These are phyloP conservation scores for Phrynocephalus guinanensis DNA, from an alignment of 2,797 vertebrate species.

Conservation along the genomic window DNA sequence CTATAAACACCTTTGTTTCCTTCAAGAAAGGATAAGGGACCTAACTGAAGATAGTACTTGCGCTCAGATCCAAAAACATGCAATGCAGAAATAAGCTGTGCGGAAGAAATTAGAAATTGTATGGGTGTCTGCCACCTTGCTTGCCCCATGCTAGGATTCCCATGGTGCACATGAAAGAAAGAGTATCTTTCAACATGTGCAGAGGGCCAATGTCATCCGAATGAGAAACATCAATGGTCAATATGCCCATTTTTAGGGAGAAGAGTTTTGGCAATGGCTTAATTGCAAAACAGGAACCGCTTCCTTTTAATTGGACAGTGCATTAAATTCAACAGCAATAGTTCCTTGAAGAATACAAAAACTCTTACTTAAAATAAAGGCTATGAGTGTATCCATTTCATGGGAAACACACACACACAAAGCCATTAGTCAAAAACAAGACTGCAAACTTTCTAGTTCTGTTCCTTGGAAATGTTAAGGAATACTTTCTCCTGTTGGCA, in stretches of 20 bases:
- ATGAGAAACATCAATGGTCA: neutral
- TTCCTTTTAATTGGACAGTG: neutral
- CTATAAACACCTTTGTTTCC: slow-evolving; percentile 1
- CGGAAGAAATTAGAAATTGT: neutral
- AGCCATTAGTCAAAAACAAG: neutral
- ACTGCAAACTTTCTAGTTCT: neutral
- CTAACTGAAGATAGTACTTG: too few relatives aligned
- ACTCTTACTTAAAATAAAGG: neutral
- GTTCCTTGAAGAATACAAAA: too few relatives aligned
- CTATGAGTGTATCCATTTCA: neutral
- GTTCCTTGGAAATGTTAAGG: neutral
- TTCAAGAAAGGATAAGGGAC: slow-evolving; percentile 12
- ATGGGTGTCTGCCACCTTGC: neutral
- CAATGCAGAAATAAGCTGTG: neutral
- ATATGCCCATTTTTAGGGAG: neutral
- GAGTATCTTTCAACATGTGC: neutral
- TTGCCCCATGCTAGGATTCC: neutral
- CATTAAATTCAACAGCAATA: too few relatives aligned
- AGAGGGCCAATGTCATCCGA: too few relatives aligned
- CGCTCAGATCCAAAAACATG: neutral
- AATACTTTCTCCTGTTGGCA: neutral
- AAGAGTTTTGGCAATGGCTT: neutral
- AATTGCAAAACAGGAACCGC: neutral
- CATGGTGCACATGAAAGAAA: neutral
- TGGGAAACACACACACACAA: neutral